Base-by-base conservation (phyloP, 1,140 invertebrate genomes). In the Drosophila watanabei region DNA sequence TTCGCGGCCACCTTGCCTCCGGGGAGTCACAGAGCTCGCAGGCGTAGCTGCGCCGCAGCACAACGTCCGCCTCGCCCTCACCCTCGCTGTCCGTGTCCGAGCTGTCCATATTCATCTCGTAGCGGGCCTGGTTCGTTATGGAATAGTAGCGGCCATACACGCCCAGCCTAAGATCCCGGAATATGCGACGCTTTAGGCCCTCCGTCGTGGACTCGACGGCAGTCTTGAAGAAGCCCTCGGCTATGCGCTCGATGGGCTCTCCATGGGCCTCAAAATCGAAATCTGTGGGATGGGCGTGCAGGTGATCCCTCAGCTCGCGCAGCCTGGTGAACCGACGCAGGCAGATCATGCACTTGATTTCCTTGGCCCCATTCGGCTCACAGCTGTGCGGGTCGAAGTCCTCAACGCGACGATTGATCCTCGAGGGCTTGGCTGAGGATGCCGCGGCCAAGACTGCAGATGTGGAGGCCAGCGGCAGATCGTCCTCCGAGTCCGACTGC, bases 281-380 rank as follows among this genome's bases (percentile, higher is more conserved):
- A 7, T 90, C 79, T 0, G 46, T 61, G 16, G 86, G 86, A 66
- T 90, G 86, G 0, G 43, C 32, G 20, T 60, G 54, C 3, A 90
- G 66, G 57, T 90, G 86, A 4, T 80, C 43, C 10, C 86, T 78
- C 7, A 90, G 58, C 46, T 90, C 75, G 0, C 87, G 61, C 24
- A 90, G 7, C 30, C 75, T 90, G 7, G 65, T 63, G 28, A 91
- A 90, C n/a, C 72, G 49, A 14, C 70, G 75, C 5, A 90, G 46
- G 30, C 86, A 90, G 18, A 90, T 90, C 86, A 90, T 90, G 32
- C 86, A 90, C 45, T 86, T 72, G 20, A 90, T 90, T 46, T 82
- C 78, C 33, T 90, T 90, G 30, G 75, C 84, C 0, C 86, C 86
- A 54, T 90, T 90, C 1, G 86, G 82, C 13, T 82, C 65, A n/a